phyloP scores from a whole-genome alignment of 2,113 vertebrate genomes.

The Epinephelus cyanopodus region DNA sequence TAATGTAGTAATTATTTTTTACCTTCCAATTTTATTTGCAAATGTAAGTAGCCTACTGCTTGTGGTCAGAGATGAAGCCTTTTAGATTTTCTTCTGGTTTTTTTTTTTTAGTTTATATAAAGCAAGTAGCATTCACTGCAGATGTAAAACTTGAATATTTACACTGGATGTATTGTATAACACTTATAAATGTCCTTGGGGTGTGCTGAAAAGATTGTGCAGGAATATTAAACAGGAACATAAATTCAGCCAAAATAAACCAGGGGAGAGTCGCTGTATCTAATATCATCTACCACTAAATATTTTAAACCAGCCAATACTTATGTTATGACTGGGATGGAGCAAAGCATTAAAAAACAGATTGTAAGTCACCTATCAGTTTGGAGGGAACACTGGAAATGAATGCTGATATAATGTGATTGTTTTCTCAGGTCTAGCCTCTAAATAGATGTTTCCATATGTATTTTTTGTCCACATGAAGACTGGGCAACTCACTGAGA shows the following conservation, averaged over 20 bases:
- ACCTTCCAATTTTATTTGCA: constrained; percentile 5
- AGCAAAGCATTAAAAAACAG: background rate
- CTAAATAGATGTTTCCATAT: constrained; percentile 8
- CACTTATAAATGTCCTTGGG: constrained; percentile 28
- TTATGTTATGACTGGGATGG: background rate
- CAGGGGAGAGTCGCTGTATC: constrained; percentile 20
- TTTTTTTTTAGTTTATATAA: constrained; percentile 35
- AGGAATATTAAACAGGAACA: constrained; percentile 47
- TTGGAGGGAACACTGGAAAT: background rate
- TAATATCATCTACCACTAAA: constrained; percentile 12
- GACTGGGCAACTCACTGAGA: background rate
- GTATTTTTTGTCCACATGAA: background rate
- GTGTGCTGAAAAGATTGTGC: constrained; percentile 25
- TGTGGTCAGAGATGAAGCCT: background rate
- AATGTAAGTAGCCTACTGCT: background rate
- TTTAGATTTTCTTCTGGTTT: background rate
- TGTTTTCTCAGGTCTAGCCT: constrained; percentile 1
- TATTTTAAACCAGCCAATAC: constrained; percentile 7
- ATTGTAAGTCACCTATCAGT: background rate
- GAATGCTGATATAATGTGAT: background rate
- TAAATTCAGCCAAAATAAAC: constrained; percentile 42
- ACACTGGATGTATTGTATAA: constrained; percentile 20
- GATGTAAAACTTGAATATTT: constrained; percentile 18
- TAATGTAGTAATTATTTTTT: constrained; percentile 7
- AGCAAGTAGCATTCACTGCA: background rate